Conservation (phyloP, 2,797 vertebrate genomes). For the Clarias laeviceps region DNA sequence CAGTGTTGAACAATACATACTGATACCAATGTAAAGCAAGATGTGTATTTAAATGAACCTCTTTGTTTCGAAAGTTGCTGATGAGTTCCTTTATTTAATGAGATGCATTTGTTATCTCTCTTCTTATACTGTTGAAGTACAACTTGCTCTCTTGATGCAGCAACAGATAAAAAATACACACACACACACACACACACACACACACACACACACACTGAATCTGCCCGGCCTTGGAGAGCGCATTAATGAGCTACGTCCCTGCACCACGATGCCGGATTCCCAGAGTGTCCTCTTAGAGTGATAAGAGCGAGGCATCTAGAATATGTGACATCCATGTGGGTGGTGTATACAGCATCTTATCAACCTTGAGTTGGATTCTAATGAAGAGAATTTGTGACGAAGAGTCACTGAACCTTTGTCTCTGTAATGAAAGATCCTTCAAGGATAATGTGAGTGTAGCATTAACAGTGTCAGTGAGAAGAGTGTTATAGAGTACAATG, state of each 20-base stretch:
- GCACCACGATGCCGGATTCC: neutral
- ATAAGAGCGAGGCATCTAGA: neutral
- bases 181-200: too few species aligned
- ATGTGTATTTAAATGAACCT: neutral
- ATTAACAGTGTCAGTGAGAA: slow-evolving; percentile 25
- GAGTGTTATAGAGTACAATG: slow-evolving; percentile 2
- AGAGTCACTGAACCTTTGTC: slow-evolving; percentile 21
- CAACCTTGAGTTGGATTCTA: slow-evolving; percentile 18
- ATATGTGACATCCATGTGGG: slow-evolving; percentile 15
- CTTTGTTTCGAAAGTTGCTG: neutral
- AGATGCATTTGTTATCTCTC: slow-evolving; percentile 18
- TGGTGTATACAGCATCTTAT: slow-evolving; percentile 2
- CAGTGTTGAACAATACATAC: neutral
- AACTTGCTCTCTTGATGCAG: slow-evolving; percentile 15
- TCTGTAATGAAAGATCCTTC: slow-evolving; percentile 33
- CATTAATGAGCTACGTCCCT: slow-evolving; percentile 31
- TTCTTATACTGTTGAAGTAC: slow-evolving; percentile 22
- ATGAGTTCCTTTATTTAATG: slow-evolving; percentile 24
- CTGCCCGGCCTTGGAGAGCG: slow-evolving; percentile 1
- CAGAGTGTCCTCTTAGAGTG: neutral
- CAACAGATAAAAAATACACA: neutral
- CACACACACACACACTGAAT: neutral
- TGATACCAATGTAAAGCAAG: neutral
- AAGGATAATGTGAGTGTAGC: slow-evolving; percentile 21
- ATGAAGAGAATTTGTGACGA: slow-evolving; percentile 26